Percentiles rank a stretch among this genome's conserved stretches.
Conservation (phyloP, 1,140 invertebrate genomes). For the Bicyclus anynana region DNA sequence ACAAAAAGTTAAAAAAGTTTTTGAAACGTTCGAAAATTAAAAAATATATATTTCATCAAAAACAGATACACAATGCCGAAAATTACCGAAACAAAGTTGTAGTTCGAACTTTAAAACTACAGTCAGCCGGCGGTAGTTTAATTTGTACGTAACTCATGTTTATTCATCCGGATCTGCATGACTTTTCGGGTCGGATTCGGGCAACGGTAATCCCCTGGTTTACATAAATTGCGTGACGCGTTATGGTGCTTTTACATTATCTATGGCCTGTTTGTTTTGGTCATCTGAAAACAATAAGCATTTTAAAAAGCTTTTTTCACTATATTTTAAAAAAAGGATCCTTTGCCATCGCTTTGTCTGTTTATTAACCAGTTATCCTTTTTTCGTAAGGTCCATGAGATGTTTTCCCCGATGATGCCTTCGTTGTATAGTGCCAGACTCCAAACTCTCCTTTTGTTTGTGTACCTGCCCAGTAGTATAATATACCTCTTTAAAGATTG, state of each 20-base stretch:
- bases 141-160: constrained; percentile 6
- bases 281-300: background rate
- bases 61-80: background rate
- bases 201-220: background rate
- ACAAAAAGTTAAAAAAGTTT: no score
- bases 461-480: no score
- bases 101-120: background rate
- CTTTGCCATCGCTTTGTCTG: no score
- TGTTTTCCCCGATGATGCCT: no score
- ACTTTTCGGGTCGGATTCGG: background rate
- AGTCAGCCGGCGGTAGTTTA: background rate
- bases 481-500: no score
- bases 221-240: background rate
- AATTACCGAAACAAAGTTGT: background rate
- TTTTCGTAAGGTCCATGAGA: no score
- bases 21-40: no score
- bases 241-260: constrained; percentile 3
- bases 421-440: no score
- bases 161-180: constrained; percentile 4
- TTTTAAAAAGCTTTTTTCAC: no score
- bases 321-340: no score
- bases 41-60: background rate
- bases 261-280: background rate
- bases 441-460: no score
- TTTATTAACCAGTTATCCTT: no score